Evolutionary conservation across 1,140 invertebrate genomes (phyloP).

Genomic region (Paralvinella palmiformis): DNA sequence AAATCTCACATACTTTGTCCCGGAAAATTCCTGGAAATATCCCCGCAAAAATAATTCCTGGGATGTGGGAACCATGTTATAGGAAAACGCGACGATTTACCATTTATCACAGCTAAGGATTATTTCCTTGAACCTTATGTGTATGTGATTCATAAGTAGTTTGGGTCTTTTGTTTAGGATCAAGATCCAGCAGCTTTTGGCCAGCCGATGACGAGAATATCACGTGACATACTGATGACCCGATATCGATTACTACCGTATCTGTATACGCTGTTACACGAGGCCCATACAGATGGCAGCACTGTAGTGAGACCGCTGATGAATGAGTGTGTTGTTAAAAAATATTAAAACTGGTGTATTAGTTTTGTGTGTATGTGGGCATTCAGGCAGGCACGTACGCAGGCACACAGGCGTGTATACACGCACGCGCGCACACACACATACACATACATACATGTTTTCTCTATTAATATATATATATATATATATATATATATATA

Average conservation of each 20-base stretch:
- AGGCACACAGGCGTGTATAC: slow-evolving; percentile 1
- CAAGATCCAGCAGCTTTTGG: slow-evolving; percentile 41
- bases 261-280: slow-evolving; percentile 43
- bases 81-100: too few relatives aligned
- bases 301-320: slow-evolving; percentile 44
- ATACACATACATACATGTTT: slow-evolving; percentile 15
- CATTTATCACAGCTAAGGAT: too few relatives aligned
- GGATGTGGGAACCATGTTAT: too few relatives aligned
- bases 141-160: too few relatives aligned
- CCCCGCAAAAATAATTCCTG: too few relatives aligned
- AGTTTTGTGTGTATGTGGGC: neutral
- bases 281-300: slow-evolving; percentile 31
- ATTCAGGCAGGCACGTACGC: slow-evolving; percentile 4
- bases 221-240: slow-evolving; percentile 33
- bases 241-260: slow-evolving; percentile 45
- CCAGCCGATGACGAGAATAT: slow-evolving; percentile 28
- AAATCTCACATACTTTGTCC: too few relatives aligned
- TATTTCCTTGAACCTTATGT: too few relatives aligned
- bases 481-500: slow-evolving; percentile 17
- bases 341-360: neutral
- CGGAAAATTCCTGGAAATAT: too few relatives aligned
- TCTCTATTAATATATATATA: slow-evolving; percentile 23
- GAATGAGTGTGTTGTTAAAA: slow-evolving; percentile 38
- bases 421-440: neutral
- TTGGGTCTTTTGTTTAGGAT: slow-evolving; percentile 18